Conservation (phyloP, 2,797 vertebrate genomes). For the Amblyraja radiata region DNA sequence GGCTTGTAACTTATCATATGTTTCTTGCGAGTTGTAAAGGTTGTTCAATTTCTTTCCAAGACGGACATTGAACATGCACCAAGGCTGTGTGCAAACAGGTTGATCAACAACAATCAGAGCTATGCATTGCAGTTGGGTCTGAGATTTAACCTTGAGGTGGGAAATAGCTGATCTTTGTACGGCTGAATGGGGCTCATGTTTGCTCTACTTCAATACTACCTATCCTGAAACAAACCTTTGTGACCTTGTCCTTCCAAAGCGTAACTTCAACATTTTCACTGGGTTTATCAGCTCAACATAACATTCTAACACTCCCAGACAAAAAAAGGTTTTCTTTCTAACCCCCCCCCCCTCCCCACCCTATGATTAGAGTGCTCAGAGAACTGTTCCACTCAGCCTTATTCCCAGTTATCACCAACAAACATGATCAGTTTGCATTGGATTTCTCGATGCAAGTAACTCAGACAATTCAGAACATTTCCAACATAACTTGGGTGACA, state of each 20-base stretch:
- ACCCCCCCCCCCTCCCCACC: no score
- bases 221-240: neutral
- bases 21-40: neutral
- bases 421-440: neutral
- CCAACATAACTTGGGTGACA: neutral
- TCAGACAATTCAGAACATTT: neutral
- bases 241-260: neutral
- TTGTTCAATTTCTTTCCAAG: neutral
- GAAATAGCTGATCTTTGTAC: neutral
- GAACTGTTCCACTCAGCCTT: neutral
- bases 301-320: neutral
- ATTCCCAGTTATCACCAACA: no score
- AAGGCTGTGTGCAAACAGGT: neutral
- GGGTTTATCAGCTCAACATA: neutral
- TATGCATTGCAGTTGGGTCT: neutral
- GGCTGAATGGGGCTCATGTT: neutral
- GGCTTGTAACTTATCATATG: constrained; percentile 19
- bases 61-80: neutral
- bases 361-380: neutral
- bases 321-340: neutral
- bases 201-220: neutral
- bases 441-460: neutral
- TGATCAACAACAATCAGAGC: neutral
- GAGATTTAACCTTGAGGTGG: neutral
- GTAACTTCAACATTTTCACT: neutral